Percentiles rank a stretch among this genome's conserved stretches.
phyloP scores from a whole-genome alignment of 2,797 vertebrate genomes.

The Pogonophryne albipinna region DNA sequence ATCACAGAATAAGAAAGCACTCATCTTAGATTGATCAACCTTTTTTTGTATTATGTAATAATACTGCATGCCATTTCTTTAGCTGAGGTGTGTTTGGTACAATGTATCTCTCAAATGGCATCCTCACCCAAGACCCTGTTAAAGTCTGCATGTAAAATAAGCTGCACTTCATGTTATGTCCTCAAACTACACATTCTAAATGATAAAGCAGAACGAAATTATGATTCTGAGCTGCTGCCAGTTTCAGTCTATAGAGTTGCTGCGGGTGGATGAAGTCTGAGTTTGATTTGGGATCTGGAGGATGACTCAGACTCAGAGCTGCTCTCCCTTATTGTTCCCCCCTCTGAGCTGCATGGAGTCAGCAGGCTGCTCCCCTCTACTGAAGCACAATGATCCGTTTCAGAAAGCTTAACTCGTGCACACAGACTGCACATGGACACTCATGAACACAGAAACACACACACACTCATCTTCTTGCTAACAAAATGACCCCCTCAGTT shows the following conservation, averaged over 20 bases:
- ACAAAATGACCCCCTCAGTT: slow-evolving; percentile 55
- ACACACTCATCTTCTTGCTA: slow-evolving; percentile 56
- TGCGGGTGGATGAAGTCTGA: slow-evolving; percentile 37
- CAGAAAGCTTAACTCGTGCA: slow-evolving; percentile 22
- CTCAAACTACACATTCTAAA: slow-evolving; percentile 10
- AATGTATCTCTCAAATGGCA: neutral
- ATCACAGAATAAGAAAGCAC: neutral
- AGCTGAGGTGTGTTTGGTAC: neutral
- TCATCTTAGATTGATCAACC: neutral
- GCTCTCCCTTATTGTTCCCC: slow-evolving; percentile 30
- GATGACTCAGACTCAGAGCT: slow-evolving; percentile 43
- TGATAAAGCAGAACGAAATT: slow-evolving; percentile 35
- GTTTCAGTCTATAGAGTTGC: slow-evolving; percentile 31
- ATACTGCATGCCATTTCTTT: neutral
- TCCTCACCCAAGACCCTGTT: neutral
- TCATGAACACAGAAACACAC: slow-evolving; percentile 35
- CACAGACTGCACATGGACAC: neutral
- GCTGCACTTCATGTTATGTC: slow-evolving; percentile 16
- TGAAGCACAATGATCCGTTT: slow-evolving; percentile 33
- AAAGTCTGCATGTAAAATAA: slow-evolving; percentile 30
- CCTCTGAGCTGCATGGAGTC: slow-evolving; percentile 33
- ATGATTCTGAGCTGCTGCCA: slow-evolving; percentile 42
- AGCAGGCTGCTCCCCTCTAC: slow-evolving; percentile 18
- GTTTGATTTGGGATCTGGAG: slow-evolving; percentile 42
- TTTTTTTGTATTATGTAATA: neutral